phyloP scores from a whole-genome alignment of 2,113 vertebrate genomes.

The Pogonocichla stellata region DNA sequence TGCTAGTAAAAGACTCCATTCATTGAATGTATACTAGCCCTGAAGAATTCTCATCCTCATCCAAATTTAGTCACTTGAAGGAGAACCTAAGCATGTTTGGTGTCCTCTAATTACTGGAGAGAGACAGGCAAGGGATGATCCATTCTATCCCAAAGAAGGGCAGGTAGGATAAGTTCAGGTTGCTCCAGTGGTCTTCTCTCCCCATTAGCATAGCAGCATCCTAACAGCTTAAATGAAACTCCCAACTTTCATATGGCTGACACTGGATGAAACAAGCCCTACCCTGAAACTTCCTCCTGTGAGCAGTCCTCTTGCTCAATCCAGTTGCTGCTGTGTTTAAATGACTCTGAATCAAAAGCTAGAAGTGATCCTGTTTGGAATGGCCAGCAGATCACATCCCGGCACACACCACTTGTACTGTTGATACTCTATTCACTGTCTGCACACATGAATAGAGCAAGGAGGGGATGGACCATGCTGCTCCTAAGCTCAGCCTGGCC shows the following conservation, averaged over 20 bases:
- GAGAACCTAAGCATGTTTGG: not conserved
- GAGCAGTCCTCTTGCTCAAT: not conserved
- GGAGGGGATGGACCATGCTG: not conserved
- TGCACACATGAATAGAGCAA: rapidly evolving
- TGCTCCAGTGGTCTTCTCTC: not conserved
- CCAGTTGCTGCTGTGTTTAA: not conserved
- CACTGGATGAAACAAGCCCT: not conserved
- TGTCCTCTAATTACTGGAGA: not conserved
- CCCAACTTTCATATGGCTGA: not conserved
- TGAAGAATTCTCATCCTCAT: not conserved
- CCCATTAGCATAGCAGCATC: not conserved
- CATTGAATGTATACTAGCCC: not conserved
- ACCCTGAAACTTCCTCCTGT: not conserved
- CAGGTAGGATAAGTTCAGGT: not conserved
- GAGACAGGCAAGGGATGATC: not conserved
- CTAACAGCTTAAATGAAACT: not conserved
- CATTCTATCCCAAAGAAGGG: not conserved
- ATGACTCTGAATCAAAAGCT: not conserved
- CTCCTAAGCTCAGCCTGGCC: not conserved
- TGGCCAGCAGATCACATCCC: not conserved
- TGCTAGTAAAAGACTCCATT: not conserved
- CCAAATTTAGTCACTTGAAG: not conserved
- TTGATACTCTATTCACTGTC: not conserved
- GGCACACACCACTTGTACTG: too few relatives aligned
- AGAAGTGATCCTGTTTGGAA: not conserved